Conservation (phyloP, 2,797 vertebrate genomes). For the Chaetodon trifasciatus region DNA sequence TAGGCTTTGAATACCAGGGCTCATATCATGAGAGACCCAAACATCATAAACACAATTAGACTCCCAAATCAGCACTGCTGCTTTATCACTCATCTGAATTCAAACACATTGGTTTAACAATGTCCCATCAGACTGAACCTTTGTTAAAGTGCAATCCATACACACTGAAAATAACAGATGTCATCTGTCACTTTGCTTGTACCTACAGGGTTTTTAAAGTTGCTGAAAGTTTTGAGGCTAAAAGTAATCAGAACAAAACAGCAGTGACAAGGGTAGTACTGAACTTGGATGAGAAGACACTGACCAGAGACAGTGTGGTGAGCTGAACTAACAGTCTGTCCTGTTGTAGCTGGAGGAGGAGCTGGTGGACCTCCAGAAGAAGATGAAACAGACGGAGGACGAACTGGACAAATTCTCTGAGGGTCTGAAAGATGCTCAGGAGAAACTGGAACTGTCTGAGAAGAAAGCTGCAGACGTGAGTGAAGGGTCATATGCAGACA, state of each 20-base stretch:
- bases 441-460: slow-evolving; percentile 93
- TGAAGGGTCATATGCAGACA: slow-evolving; percentile 45
- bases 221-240: background rate
- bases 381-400: slow-evolving; percentile 93
- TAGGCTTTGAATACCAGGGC: slow-evolving; percentile 55
- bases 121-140: background rate
- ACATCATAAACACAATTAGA: slow-evolving; percentile 53
- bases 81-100: slow-evolving; percentile 38
- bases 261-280: background rate
- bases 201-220: background rate
- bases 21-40: slow-evolving; percentile 56
- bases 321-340: slow-evolving; percentile 21
- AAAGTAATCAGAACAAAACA: slow-evolving; percentile 2
- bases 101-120: slow-evolving; percentile 16
- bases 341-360: slow-evolving; percentile 90
- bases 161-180: background rate
- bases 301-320: background rate
- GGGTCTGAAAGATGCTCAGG: slow-evolving; percentile 93
- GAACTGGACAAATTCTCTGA: slow-evolving; percentile 95
- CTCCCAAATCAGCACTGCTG: slow-evolving; percentile 34
- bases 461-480: slow-evolving; percentile 93
- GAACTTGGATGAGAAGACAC: background rate
- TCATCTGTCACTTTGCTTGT: background rate
- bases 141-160: background rate
- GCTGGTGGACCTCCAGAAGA: slow-evolving; percentile 92